phyloP scores from a whole-genome alignment of 2,113 vertebrate species.

The Spermophilus dauricus region DNA sequence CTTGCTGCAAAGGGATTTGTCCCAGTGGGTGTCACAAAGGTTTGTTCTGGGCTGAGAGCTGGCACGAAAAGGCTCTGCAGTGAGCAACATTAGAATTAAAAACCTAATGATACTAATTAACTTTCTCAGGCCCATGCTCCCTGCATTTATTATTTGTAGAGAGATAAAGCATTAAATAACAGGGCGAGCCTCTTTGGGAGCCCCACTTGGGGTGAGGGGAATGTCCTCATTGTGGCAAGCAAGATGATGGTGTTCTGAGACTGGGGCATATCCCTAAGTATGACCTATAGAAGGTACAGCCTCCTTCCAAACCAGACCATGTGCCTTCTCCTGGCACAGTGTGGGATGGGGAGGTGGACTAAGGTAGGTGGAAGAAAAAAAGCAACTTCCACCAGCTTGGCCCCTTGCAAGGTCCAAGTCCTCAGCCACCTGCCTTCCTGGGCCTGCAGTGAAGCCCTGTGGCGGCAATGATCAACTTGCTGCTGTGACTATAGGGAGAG shows the following conservation, averaged over 20 bases:
- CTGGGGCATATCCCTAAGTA: not conserved
- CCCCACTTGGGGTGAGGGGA: not conserved
- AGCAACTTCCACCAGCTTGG: not conserved
- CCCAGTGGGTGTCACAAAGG: conserved; percentile 34
- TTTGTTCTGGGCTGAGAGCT: conserved; percentile 64
- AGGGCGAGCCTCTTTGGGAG: conserved; percentile 73
- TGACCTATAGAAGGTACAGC: not conserved
- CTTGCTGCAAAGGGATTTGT: not conserved
- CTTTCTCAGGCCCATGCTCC: conserved; percentile 57
- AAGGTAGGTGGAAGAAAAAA: not conserved
- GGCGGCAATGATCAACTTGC: not conserved
- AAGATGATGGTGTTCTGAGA: conserved; percentile 13
- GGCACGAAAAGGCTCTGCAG: conserved; percentile 54
- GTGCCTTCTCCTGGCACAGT: not conserved
- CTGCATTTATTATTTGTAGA: conserved; percentile 72
- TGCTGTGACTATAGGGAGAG: not conserved
- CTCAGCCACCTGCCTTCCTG: not conserved
- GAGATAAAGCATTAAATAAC: conserved; percentile 76
- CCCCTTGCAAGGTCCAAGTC: not conserved
- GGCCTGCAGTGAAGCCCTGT: not conserved
- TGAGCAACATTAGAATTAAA: conserved; percentile 69
- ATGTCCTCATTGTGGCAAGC: conserved; percentile 58
- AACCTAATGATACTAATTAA: conserved; percentile 81
- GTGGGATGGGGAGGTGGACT: too few species aligned
- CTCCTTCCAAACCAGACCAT: not conserved